phyloP scores from a whole-genome alignment of 2,113 vertebrate genomes.

The Stegastes partitus region DNA sequence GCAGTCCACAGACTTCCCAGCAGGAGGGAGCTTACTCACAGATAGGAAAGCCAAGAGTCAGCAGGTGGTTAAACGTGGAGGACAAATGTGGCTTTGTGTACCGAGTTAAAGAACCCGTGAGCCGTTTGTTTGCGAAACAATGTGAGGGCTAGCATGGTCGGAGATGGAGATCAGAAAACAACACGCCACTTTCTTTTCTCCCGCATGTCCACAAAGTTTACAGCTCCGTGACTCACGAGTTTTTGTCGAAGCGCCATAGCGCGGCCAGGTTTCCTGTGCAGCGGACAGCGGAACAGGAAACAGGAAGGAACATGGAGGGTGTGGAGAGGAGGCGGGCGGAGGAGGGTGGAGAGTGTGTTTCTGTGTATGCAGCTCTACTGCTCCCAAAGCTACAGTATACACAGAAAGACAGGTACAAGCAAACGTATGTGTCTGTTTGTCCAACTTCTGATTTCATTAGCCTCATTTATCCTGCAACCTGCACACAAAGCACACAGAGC shows the following conservation, averaged over 20 bases:
- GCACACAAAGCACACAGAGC: no score
- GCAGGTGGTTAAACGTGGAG: constrained; percentile 68
- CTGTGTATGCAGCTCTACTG: constrained; percentile 5
- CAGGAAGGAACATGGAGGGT: constrained; percentile 78
- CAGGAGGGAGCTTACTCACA: constrained; percentile 61
- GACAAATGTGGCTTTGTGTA: constrained; percentile 75
- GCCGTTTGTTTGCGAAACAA: constrained; percentile 73
- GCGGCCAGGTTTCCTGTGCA: constrained; percentile 74
- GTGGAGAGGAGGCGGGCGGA: constrained; percentile 43
- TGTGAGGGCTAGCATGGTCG: constrained; percentile 34
- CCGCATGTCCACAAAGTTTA: constrained; percentile 43
- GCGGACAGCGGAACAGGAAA: constrained; percentile 79
- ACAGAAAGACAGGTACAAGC: constrained; percentile 15
- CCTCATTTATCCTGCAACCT: no score
- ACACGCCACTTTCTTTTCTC: constrained; percentile 36
- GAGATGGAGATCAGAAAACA: constrained; percentile 52
- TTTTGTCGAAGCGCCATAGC: constrained; percentile 55
- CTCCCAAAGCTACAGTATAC: constrained; percentile 26
- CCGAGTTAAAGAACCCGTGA: constrained; percentile 58
- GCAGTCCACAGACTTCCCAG: constrained; percentile 41
- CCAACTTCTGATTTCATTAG: background rate
- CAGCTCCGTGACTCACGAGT: constrained; percentile 62
- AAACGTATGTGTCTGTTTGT: background rate
- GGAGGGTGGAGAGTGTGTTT: constrained; percentile 16
- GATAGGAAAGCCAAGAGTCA: constrained; percentile 73